phyloP scores from a whole-genome alignment of 2,888 invertebrate species.

The Ctena decussata region DNA sequence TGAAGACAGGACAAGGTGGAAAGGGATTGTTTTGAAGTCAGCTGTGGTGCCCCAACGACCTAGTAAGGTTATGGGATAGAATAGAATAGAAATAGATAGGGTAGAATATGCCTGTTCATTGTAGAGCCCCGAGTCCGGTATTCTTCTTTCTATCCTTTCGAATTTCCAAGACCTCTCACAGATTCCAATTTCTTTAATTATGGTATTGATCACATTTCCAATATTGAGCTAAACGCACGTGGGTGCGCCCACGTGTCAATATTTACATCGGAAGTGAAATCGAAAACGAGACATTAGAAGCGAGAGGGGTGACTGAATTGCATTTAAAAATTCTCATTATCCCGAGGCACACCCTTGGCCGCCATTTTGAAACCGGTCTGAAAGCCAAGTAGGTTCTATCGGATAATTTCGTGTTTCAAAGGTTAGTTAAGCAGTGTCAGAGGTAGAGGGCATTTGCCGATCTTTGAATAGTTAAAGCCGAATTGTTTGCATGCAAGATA shows the following conservation, averaged over 20 bases:
- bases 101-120: no score
- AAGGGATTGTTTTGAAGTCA: no score
- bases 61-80: no score
- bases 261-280: conserved; percentile 1
- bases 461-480: not conserved
- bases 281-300: conserved; percentile 41
- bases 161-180: no score
- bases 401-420: conserved; percentile 4
- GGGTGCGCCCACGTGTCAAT: not conserved
- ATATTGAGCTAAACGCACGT: no score
- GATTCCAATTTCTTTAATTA: no score
- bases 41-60: no score
- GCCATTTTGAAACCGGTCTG: conserved; percentile 77
- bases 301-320: conserved; percentile 49
- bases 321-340: conserved; percentile 38
- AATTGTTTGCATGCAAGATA: not conserved
- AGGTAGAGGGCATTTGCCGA: not conserved
- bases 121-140: no score
- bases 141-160: no score
- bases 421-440: not conserved
- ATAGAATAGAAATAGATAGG: no score
- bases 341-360: conserved; percentile 75
- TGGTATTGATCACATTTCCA: no score
- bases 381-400: not conserved
- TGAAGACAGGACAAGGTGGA: no score